Conservation (phyloP, 1,140 invertebrate genomes). For the Drosophila takahashii region DNA sequence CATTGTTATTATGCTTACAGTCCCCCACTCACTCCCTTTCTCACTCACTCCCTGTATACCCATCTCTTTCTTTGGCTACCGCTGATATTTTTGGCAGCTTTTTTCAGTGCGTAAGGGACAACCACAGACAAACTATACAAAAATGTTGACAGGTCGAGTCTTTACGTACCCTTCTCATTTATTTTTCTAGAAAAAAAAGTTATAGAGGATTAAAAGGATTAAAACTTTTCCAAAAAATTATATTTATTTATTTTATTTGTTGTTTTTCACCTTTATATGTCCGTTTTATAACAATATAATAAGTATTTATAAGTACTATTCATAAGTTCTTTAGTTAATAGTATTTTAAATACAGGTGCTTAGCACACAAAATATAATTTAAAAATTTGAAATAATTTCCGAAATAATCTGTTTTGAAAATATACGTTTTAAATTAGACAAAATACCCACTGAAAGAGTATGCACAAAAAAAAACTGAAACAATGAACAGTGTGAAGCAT, state of each 20-base stretch:
- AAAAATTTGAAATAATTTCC: too few species aligned
- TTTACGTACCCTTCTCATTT: slow-evolving; percentile 6
- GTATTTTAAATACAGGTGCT: too few species aligned
- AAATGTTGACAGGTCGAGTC: neutral
- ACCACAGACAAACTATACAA: slow-evolving; percentile 9
- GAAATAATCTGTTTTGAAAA: neutral
- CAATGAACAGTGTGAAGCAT: slow-evolving; percentile 44
- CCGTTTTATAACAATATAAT: too few species aligned
- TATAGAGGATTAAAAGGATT: too few species aligned
- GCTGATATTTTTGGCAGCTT: slow-evolving; percentile 70
- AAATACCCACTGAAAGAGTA: slow-evolving; percentile 30
- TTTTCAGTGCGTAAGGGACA: slow-evolving; percentile 35
- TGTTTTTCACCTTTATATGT: too few species aligned
- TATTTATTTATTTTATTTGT: too few species aligned
- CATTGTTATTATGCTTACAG: slow-evolving; percentile 45
- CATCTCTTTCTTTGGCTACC: slow-evolving; percentile 27
- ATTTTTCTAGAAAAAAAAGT: neutral
- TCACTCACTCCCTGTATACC: slow-evolving; percentile 7
- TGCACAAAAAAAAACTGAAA: slow-evolving; percentile 22
- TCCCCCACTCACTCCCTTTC: slow-evolving; percentile 13
- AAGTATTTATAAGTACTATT: too few species aligned
- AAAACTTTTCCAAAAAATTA: too few species aligned
- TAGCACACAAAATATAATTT: too few species aligned
- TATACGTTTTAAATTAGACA: too few species aligned
- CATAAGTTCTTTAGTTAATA: too few species aligned